These are phyloP conservation scores for Serinus canaria DNA, from an alignment of 2,113 vertebrate species.

Conservation along the genomic window DNA sequence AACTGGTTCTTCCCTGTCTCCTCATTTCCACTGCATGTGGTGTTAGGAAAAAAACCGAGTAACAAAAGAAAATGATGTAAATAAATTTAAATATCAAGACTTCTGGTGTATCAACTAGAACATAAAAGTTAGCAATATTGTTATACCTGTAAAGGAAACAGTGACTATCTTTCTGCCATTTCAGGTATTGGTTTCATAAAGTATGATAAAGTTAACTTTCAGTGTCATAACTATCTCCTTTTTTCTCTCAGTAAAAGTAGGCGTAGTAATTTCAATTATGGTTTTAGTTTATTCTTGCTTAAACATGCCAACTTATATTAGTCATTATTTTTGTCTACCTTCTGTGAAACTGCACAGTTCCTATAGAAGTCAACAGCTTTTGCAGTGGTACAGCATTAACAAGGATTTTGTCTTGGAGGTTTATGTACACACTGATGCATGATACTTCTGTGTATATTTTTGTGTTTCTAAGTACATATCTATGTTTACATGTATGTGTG, in stretches of 20 bases:
- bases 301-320: not conserved
- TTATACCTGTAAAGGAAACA: not conserved
- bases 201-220: not conserved
- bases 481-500: not conserved
- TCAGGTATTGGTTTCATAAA: not conserved
- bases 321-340: not conserved
- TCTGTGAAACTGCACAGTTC: not conserved
- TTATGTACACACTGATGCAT: not conserved
- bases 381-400: not conserved
- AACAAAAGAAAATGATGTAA: not conserved
- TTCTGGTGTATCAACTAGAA: not conserved
- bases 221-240: not conserved
- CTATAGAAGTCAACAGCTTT: not conserved
- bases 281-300: not conserved
- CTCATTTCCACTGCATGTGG: not conserved
- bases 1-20: not conserved
- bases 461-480: not conserved
- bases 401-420: not conserved
- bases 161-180: not conserved
- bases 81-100: not conserved
- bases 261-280: not conserved
- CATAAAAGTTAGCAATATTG: not conserved
- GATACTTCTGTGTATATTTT: not conserved
- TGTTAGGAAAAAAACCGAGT: not conserved
- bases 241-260: not conserved